These are phyloP conservation scores for Polydrusus pterygomalis DNA, from an alignment of 2,888 invertebrate genomes.

Conservation along the genomic window DNA sequence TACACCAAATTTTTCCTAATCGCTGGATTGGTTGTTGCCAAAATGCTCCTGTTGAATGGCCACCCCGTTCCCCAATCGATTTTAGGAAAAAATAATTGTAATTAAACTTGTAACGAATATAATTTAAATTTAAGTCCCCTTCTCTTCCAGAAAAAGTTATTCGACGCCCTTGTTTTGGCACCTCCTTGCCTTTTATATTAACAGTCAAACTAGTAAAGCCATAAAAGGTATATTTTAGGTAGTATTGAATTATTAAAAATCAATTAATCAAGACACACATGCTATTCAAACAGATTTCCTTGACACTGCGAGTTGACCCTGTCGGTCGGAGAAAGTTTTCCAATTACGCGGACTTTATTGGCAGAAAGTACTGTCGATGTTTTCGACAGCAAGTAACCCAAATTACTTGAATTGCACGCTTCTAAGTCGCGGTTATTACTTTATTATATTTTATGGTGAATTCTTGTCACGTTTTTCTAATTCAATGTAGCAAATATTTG, in stretches of 20 bases:
- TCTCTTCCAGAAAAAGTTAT: too few species aligned
- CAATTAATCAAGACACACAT: not conserved
- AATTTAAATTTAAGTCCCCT: too few species aligned
- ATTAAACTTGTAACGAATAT: too few species aligned
- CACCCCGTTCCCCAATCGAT: too few species aligned
- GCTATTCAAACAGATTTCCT: not conserved
- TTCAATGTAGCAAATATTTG: conserved; percentile 20
- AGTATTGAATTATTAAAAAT: not conserved
- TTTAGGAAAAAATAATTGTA: too few species aligned
- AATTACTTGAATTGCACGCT: conserved; percentile 8
- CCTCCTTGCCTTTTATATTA: too few species aligned
- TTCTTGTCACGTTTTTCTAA: conserved; percentile 6
- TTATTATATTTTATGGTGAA: conserved; percentile 13
- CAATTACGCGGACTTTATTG: conserved; percentile 17
- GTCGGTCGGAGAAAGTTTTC: conserved; percentile 20
- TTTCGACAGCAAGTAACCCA: conserved; percentile 9
- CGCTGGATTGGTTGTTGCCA: too few species aligned
- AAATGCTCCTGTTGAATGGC: too few species aligned
- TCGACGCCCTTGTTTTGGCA: too few species aligned
- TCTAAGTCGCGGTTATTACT: not conserved
- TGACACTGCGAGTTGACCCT: conserved; percentile 12
- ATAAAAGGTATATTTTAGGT: too few species aligned
- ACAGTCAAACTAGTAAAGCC: too few species aligned
- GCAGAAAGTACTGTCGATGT: conserved; percentile 8
- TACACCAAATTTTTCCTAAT: too few species aligned